A percentile compares a stretch with the other conserved stretches of the same genome.
Evolutionary conservation across 2,113 vertebrate species (phyloP).

Genomic region (Crotalus horridus): DNA sequence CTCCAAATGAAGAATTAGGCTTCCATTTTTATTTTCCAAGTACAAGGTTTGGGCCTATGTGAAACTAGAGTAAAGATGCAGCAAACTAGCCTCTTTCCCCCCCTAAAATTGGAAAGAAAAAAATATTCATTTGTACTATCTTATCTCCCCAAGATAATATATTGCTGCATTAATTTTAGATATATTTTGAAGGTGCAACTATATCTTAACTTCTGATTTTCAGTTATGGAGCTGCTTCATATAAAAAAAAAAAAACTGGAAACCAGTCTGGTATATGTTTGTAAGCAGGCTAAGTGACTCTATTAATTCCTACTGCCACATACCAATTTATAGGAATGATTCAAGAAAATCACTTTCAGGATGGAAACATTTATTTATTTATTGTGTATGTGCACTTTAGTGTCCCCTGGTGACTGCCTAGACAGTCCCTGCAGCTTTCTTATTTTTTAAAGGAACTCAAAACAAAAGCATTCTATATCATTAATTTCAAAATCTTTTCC

Average conservation of each 20-base stretch:
- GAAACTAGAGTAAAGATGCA: too few species aligned
- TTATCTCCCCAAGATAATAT: too few species aligned
- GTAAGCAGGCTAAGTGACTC: not conserved
- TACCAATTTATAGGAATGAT: not conserved
- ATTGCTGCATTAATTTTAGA: not conserved
- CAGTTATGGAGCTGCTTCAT: not conserved
- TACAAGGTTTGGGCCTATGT: too few species aligned
- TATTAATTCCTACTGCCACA: not conserved
- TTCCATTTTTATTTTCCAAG: too few species aligned
- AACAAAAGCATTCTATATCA: too few species aligned
- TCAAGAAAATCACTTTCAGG: not conserved
- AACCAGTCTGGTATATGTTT: not conserved
- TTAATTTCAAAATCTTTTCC: too few species aligned
- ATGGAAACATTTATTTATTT: not conserved
- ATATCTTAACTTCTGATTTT: not conserved
- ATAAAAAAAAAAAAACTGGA: not conserved
- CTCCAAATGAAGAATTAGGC: too few species aligned
- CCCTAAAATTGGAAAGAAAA: too few species aligned
- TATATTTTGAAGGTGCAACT: not conserved
- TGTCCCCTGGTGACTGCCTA: not conserved
- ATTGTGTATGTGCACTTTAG: not conserved
- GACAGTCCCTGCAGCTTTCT: not conserved
- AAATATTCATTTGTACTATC: too few species aligned
- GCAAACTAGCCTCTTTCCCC: too few species aligned
- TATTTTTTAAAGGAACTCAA: too few species aligned